Evolutionary conservation across 2,888 invertebrate genomes (phyloP).

Genomic region (Luperina nickerlii): DNA sequence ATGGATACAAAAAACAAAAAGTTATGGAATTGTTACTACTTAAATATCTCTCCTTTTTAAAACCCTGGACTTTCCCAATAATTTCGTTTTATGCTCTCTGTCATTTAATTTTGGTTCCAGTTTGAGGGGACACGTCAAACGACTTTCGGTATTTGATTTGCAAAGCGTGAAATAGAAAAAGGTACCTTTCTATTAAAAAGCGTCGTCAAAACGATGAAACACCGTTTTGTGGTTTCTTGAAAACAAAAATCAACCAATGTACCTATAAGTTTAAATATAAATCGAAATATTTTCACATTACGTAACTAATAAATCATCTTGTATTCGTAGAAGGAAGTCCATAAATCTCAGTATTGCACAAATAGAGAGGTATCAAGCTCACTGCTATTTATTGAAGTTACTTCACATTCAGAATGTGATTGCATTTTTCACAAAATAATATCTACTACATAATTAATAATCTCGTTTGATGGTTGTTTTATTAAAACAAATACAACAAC

Average conservation of each 20-base stretch:
- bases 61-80: neutral
- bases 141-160: constrained; percentile 20
- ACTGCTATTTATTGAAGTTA: constrained; percentile 24
- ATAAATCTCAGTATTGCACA: constrained; percentile 50
- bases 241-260: constrained; percentile 1
- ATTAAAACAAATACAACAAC: neutral
- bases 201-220: neutral
- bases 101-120: constrained; percentile 20
- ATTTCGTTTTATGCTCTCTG: constrained; percentile 24
- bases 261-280: neutral
- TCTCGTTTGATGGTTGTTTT: neutral
- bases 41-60: neutral
- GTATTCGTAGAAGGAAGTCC: constrained; percentile 5
- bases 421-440: neutral
- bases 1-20: neutral
- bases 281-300: constrained; percentile 14
- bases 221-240: neutral
- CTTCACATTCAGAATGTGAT: constrained; percentile 34
- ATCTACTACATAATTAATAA: neutral
- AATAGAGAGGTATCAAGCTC: constrained; percentile 29
- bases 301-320: constrained; percentile 47
- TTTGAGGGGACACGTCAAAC: constrained; percentile 4
- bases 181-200: neutral
- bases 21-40: neutral
- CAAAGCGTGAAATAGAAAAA: constrained; percentile 25